Evolutionary conservation across 2,888 invertebrate species (phyloP), one percentile per base, ranked within the genome.

Genomic region (Hydrotaea diabolus): DNA sequence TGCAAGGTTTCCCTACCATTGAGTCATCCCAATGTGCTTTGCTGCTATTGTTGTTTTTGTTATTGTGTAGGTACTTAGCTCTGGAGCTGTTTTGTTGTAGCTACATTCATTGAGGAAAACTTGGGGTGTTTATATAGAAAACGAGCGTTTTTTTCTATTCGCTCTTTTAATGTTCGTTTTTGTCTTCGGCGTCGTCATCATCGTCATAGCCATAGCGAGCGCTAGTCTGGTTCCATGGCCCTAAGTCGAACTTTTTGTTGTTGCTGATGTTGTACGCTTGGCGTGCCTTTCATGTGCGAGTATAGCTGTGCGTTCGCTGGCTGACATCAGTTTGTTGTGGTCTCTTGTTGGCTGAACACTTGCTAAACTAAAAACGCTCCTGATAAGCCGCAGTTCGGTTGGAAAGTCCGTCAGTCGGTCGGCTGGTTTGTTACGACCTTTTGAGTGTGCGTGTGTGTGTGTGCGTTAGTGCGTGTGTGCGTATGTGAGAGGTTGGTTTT

Each of bases 311-410:
- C 9, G 21, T 23, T 0, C 19, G 21, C 57, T 31, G 73, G 23
- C 62, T 72, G 76, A 57, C 77, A 74, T 74, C 73, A 83, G 83
- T 83, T 80, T 74, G 59, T 77, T 80, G 59, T 77, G 83, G 77
- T 74, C 74, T 77, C 74, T 78, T 62, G 75, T 53, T 75, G 78
- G 75, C 46, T 39, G 46, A 78, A 72, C 69, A 75, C 71, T 83
- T 26, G 23, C 66, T 15, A 74, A 77, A 64, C 62, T 49, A 17
- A 36, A 39, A 39, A 31, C 62, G 59, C 59, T 23, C 4, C 23
- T 31, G 59, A 26, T 13, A 23, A 59, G n/a, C n/a, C n/a, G n/a
- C n/a, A n/a, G n/a, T n/a, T n/a, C n/a, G n/a, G n/a, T n/a, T n/a
- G n/a, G n/a, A 59, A 59, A 13, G n/a, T n/a, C n/a, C n/a, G n/a